Conservation (phyloP, 2,888 invertebrate genomes). For the Sphaeridia pumilis region DNA sequence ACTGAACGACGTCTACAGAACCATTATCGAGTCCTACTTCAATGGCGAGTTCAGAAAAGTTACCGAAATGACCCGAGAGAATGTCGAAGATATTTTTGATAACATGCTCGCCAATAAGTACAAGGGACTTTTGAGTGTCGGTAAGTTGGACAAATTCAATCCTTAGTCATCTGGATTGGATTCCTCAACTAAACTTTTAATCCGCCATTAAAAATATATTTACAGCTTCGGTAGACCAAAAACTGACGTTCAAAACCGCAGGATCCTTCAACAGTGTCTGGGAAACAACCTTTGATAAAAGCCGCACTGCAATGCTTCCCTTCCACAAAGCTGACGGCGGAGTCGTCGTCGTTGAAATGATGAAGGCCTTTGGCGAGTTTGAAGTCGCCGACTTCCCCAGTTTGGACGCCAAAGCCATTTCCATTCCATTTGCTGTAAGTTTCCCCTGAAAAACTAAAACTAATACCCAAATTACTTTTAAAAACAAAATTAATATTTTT, state of each 20-base stretch:
- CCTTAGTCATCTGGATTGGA: background rate
- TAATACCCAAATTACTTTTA: too few species aligned
- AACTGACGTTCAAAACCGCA: slow-evolving; percentile 1
- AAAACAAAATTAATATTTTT: background rate
- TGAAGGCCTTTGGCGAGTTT: slow-evolving; percentile 1
- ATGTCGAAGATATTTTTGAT: background rate
- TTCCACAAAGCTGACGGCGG: slow-evolving; percentile 3
- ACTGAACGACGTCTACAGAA: background rate
- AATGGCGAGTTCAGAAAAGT: slow-evolving; percentile 7
- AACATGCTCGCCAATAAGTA: slow-evolving; percentile 6
- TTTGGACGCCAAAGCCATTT: slow-evolving; percentile 7
- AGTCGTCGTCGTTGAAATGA: slow-evolving; percentile 3
- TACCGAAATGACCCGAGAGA: slow-evolving; percentile 1
- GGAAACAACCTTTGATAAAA: slow-evolving; percentile 5
- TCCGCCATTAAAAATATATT: too few species aligned
- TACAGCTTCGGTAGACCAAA: slow-evolving; percentile 5
- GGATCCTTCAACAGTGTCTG: slow-evolving; percentile 1
- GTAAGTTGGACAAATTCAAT: too few species aligned
- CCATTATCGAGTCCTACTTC: slow-evolving; percentile 8
- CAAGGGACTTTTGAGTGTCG: slow-evolving; percentile 9
- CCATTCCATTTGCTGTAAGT: slow-evolving; percentile 9
- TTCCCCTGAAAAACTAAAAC: background rate
- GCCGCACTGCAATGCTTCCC: background rate
- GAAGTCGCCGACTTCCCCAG: slow-evolving; percentile 7
- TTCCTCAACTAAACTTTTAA: background rate